Percentiles rank a stretch among this genome's conserved stretches.
Evolutionary conservation across 2,113 vertebrate species (phyloP).

Genomic region (Cyanoderma ruficeps): DNA sequence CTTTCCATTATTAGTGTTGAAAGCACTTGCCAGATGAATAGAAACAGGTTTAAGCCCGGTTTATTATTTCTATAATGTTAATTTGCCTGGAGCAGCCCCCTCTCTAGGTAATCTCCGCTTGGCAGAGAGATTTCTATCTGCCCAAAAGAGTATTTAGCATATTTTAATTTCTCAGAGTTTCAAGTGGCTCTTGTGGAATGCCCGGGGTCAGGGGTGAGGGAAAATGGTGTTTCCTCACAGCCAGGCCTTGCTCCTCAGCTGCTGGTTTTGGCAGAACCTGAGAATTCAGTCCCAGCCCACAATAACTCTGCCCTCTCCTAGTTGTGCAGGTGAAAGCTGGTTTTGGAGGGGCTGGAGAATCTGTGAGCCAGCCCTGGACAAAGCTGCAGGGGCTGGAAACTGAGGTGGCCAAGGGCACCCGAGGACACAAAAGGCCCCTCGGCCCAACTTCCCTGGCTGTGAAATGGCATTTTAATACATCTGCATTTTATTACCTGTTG

Average conservation of each 20-base stretch:
- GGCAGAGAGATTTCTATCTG: not conserved
- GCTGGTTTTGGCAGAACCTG: not conserved
- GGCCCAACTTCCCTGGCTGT: not conserved
- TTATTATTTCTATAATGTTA: conserved; percentile 22
- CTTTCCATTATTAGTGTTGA: conserved; percentile 51
- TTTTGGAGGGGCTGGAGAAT: not conserved
- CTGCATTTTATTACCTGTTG: not conserved
- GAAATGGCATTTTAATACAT: not conserved
- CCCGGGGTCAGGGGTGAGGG: not conserved
- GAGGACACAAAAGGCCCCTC: not conserved
- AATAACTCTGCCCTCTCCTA: not conserved
- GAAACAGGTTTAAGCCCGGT: conserved; percentile 29
- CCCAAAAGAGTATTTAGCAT: not conserved
- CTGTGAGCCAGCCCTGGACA: not conserved
- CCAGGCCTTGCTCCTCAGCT: not conserved
- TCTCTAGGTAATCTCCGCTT: not conserved
- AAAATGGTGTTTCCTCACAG: not conserved
- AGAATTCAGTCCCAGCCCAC: not conserved
- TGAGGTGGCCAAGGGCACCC: not conserved
- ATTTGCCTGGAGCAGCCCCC: conserved; percentile 18
- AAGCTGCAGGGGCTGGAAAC: not conserved
- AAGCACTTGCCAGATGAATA: conserved; percentile 37
- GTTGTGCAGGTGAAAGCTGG: not conserved
- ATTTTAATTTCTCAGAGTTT: not conserved
- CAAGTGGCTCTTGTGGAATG: not conserved